A percentile compares a stretch with the other conserved stretches of the same genome.
These are phyloP conservation scores for Dryadula phaetusa DNA, from an alignment of 2,888 invertebrate genomes.

Conservation along the genomic window DNA sequence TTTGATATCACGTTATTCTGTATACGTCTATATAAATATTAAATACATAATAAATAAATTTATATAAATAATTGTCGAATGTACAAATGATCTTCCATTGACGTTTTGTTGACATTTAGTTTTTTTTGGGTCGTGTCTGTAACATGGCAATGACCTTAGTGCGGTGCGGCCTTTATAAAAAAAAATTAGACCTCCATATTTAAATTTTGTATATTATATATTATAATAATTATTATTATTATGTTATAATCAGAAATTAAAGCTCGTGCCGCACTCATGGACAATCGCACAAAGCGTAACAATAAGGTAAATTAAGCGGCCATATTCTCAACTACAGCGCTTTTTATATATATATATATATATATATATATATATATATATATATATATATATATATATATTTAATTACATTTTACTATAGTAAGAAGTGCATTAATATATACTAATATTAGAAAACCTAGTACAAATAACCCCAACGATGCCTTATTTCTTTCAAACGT, in stretches of 20 bases:
- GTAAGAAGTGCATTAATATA: too few relatives aligned
- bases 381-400: too few relatives aligned
- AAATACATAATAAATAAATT: background rate
- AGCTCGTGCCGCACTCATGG: slow-evolving; percentile 24
- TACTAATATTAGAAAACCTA: background rate
- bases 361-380: too few relatives aligned
- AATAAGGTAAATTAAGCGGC: slow-evolving; percentile 11
- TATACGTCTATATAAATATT: background rate
- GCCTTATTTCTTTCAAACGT: background rate
- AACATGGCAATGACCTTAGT: slow-evolving; percentile 5
- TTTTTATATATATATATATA: too few relatives aligned
- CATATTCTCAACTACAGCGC: slow-evolving; percentile 20
- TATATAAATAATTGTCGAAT: slow-evolving; percentile 9
- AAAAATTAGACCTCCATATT: too few relatives aligned
- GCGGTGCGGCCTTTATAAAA: slow-evolving; percentile 7
- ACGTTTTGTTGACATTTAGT: slow-evolving; percentile 20
- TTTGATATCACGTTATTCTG: background rate
- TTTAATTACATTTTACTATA: too few relatives aligned
- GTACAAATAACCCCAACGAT: slow-evolving; percentile 16
- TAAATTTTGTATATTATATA: background rate
- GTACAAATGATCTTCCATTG: slow-evolving; percentile 35
- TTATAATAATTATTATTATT: background rate
- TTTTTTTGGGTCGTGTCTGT: slow-evolving; percentile 1
- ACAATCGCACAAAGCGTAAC: slow-evolving; percentile 28
- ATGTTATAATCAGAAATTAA: too few relatives aligned